Base-by-base conservation (phyloP, 2,797 vertebrate species). In the Acrossocheilus fasciatus region DNA sequence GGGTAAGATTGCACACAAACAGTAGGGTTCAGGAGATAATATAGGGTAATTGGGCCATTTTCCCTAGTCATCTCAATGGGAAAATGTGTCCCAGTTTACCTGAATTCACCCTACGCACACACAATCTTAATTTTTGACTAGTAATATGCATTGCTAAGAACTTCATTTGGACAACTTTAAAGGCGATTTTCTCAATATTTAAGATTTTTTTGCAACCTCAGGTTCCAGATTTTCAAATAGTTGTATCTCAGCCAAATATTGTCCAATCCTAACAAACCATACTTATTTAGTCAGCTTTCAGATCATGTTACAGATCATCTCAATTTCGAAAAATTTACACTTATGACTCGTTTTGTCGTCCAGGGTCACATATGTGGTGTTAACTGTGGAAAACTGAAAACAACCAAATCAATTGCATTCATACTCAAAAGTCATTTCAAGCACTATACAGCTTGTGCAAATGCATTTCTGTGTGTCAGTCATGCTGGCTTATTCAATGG, bases 1-100 rank as follows among this genome's bases (percentile, higher is more conserved):
- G 47, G 98, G 98, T 99, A 96, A 0, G 97, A 92, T 10, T 69
- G 36, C 17, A 77, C 41, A 77, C 30, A 23, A 30, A 52, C 36
- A 43, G 17, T 62, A 45, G 4, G 59, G 2, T 26, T 26, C 11
- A 68, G 15, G 30, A 34, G 1, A 34, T 66, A 3, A 34, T 68
- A 8, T 18, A 34, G 7, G 30, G 14, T 64, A 64, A 64, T 12
- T 30, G 12, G 11, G 62, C 62, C 12, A 6, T 30, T 30, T 64
- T 64, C 15, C n/a, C 12, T 26, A 12, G 59, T 62, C 59, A 62
- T 64, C 59, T 30, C 5, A 64, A 64, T 26, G 1, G n/a, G 11
- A 64, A 26, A 64, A 64, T 30, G 6, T 66, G 6, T 34, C 12
- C 26, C 12, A 66, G 2, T 34, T 64, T 30, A 64, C 26, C 62